These are phyloP conservation scores for Galeopterus variegatus DNA, from an alignment of 2,113 vertebrate species.

Conservation along the genomic window DNA sequence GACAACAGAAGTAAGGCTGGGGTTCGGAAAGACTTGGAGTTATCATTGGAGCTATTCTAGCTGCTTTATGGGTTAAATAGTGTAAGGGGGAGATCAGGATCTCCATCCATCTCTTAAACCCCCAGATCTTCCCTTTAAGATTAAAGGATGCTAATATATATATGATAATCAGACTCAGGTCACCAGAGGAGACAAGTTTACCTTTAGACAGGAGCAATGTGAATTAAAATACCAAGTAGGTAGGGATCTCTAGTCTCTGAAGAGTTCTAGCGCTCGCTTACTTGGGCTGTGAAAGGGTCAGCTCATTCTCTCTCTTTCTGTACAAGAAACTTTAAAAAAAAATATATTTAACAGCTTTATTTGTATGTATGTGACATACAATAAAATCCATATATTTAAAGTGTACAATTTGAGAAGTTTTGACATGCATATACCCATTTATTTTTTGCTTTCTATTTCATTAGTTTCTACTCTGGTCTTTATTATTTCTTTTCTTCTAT, in stretches of 20 bases:
- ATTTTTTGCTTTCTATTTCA: neutral
- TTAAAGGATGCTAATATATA: neutral
- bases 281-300: neutral
- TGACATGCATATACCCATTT: neutral
- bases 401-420: neutral
- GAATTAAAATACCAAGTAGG: neutral
- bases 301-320: no score
- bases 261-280: neutral
- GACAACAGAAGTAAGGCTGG: neutral
- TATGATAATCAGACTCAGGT: neutral
- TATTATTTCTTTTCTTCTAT: neutral
- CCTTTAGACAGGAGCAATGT: neutral
- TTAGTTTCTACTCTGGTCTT: constrained; percentile 10
- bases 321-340: neutral
- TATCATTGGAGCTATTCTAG: neutral
- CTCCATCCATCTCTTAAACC: neutral
- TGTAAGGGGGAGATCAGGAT: no score
- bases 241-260: neutral
- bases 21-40: neutral
- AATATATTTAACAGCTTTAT: constrained; percentile 7
- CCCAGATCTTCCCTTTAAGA: neutral
- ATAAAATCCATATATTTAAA: neutral
- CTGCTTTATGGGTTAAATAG: neutral
- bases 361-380: neutral
- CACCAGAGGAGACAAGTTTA: neutral